These are phyloP conservation scores for Thecocarcelia acutangulata DNA, from an alignment of 2,888 invertebrate species.

Conservation along the genomic window DNA sequence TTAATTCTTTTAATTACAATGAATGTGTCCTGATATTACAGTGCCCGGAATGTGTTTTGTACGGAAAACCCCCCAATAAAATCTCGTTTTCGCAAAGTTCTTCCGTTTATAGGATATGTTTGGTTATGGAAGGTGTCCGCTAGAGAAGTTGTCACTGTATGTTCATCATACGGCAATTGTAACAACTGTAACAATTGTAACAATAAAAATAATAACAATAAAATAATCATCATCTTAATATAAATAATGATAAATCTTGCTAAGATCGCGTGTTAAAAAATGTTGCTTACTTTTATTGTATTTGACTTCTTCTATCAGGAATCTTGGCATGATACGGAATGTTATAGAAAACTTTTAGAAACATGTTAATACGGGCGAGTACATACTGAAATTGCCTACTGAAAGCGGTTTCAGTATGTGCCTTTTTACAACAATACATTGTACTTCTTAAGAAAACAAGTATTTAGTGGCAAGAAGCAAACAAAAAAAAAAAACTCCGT, in stretches of 20 bases:
- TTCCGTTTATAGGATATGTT: too few species aligned
- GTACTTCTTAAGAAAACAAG: conserved; percentile 10
- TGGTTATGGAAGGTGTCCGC: too few species aligned
- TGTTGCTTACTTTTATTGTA: conserved; percentile 65
- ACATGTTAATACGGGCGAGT: too few species aligned
- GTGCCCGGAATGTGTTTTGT: too few species aligned
- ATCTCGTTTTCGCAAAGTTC: too few species aligned
- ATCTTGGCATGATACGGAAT: conserved; percentile 54
- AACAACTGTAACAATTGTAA: conserved; percentile 56
- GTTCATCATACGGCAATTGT: conserved; percentile 17
- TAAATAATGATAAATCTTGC: conserved; percentile 36
- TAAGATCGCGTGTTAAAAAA: conserved; percentile 63
- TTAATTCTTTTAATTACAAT: too few species aligned
- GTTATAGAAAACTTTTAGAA: conserved; percentile 10
- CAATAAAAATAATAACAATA: conserved; percentile 56
- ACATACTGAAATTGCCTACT: background rate
- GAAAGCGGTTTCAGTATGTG: conserved; percentile 3
- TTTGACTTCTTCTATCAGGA: conserved; percentile 63
- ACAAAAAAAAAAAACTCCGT: conserved; percentile 1
- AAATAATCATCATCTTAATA: conserved; percentile 48
- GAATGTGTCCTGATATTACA: too few species aligned
- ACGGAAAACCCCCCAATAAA: too few species aligned
- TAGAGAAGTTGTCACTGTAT: background rate
- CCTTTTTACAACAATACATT: background rate
- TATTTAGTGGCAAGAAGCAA: conserved; percentile 19